A percentile compares a stretch with the other conserved stretches of the same genome.
These are phyloP conservation scores for Pitta sordida DNA, from an alignment of 2,113 vertebrate genomes.

Conservation along the genomic window DNA sequence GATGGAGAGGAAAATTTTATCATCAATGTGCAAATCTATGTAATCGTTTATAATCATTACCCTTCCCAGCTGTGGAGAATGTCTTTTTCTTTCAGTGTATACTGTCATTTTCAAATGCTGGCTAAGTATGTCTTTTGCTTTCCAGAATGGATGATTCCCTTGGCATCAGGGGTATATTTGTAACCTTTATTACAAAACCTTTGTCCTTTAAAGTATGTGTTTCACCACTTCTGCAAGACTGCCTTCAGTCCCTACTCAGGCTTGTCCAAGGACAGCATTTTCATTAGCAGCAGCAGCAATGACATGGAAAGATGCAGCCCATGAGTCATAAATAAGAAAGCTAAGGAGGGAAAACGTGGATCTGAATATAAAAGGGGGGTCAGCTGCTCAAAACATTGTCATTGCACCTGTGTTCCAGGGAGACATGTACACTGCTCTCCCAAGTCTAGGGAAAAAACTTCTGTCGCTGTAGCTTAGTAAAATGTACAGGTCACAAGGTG, in stretches of 20 bases:
- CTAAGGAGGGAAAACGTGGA: neutral
- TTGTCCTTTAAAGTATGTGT: neutral
- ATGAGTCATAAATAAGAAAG: neutral
- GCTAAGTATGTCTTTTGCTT: neutral
- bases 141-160: neutral
- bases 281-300: neutral
- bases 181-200: neutral
- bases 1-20: neutral
- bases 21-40: neutral
- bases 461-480: neutral
- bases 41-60: neutral
- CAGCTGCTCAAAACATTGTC: neutral
- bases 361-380: neutral
- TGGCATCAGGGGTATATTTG: neutral
- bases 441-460: neutral
- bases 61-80: neutral
- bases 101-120: neutral
- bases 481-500: slow-evolving; percentile 29
- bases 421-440: neutral
- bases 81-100: neutral
- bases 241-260: neutral
- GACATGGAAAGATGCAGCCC: neutral
- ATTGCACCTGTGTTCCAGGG: neutral
- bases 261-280: neutral
- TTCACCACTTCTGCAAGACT: neutral